Conservation (phyloP, 2,797 vertebrate species). For the Lacerta bilineata region DNA sequence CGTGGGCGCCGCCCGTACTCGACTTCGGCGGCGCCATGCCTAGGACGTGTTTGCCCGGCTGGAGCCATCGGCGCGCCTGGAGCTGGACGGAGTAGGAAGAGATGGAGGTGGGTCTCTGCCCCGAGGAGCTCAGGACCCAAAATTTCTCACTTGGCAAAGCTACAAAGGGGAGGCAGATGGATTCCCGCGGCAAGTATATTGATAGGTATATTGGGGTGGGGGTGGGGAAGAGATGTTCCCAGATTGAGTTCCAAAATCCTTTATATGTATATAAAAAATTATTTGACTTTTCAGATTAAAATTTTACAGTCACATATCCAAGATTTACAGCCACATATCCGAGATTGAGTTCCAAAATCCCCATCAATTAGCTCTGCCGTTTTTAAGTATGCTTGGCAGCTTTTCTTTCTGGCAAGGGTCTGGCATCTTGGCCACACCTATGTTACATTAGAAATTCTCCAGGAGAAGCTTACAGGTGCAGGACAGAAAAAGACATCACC, state of each 20-base stretch:
- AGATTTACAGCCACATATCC: not conserved
- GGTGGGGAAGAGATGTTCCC: not conserved
- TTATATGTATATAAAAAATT: no score
- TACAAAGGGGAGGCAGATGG: not conserved
- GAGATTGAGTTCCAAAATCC: no score
- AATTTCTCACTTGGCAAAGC: not conserved
- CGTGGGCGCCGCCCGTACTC: no score
- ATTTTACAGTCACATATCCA: no score
- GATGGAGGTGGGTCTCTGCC: not conserved
- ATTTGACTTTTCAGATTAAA: no score
- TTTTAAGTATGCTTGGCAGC: not conserved
- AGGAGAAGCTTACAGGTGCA: not conserved
- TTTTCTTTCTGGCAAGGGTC: not conserved
- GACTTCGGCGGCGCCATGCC: no score
- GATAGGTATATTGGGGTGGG: no score
- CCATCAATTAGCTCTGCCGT: not conserved
- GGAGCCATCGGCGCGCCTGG: not conserved
- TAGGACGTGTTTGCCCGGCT: no score
- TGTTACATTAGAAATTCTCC: not conserved
- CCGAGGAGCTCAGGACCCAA: not conserved
- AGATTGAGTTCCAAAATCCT: not conserved
- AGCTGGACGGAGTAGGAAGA: no score
- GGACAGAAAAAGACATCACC: no score
- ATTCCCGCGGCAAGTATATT: no score
- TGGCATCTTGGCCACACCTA: no score